A percentile compares a stretch with the other conserved stretches of the same genome.
These are phyloP conservation scores for Poecilia wingei DNA, from an alignment of 2,797 vertebrate genomes.

Conservation along the genomic window DNA sequence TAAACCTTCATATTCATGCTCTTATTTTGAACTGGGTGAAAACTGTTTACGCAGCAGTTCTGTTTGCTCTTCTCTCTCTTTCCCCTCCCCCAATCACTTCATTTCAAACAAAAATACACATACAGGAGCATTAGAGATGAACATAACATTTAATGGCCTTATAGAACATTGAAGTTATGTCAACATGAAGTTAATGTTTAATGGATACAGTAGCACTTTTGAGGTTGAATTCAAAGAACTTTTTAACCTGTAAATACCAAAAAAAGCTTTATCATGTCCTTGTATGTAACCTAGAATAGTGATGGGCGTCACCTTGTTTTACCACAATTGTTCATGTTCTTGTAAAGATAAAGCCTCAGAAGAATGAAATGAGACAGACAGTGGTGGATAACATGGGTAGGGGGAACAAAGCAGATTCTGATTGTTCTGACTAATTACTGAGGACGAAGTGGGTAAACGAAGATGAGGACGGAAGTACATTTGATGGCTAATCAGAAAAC, in stretches of 20 bases:
- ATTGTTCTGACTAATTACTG: conserved; percentile 50
- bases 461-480: conserved; percentile 47
- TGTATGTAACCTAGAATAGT: background rate
- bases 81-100: no score
- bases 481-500: conserved; percentile 55
- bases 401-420: conserved; percentile 33
- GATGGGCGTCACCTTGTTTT: background rate
- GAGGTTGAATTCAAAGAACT: background rate
- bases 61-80: no score
- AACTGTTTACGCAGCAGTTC: no score
- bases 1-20: no score
- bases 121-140: no score
- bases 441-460: conserved; percentile 39
- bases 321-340: conserved; percentile 33
- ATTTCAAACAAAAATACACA: no score
- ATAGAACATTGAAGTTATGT: no score
- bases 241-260: background rate
- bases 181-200: no score
- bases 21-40: no score
- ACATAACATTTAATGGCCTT: no score
- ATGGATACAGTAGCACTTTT: no score
- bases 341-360: conserved; percentile 51
- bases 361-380: conserved; percentile 28
- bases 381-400: conserved; percentile 43
- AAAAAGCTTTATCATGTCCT: background rate